Conservation (phyloP, 1,140 invertebrate genomes). For the Mercenaria mercenaria region DNA sequence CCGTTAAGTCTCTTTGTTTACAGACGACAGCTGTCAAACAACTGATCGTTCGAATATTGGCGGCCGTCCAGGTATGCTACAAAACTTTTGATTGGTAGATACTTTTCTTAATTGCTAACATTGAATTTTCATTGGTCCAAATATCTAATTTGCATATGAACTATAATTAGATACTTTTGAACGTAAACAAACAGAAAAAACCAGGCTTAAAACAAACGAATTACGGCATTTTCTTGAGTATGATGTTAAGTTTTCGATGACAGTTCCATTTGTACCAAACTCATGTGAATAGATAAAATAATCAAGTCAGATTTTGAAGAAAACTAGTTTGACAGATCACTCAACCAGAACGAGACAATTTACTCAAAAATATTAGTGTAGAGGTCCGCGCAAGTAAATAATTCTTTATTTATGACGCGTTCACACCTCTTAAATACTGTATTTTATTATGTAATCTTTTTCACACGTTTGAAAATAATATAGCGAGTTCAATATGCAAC, state of each 20-base stretch:
- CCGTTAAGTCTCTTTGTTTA: constrained; percentile 55
- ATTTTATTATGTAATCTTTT: too few relatives aligned
- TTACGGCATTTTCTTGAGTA: too few relatives aligned
- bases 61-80: constrained; percentile 55
- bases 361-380: constrained; percentile 24
- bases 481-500: too few relatives aligned
- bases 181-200: constrained; percentile 48
- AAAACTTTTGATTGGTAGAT: constrained; percentile 61
- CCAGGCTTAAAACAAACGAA: not conserved
- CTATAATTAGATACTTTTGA: constrained; percentile 62
- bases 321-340: constrained; percentile 64
- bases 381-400: not conserved
- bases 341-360: constrained; percentile 47
- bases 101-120: not conserved
- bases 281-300: too few relatives aligned
- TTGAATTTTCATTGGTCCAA: constrained; percentile 42
- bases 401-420: not conserved
- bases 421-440: not conserved
- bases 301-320: not conserved
- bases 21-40: constrained; percentile 73
- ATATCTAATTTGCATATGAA: constrained; percentile 55
- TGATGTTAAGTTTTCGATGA: too few relatives aligned
- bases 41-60: constrained; percentile 71
- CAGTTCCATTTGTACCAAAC: too few relatives aligned
- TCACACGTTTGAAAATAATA: too few relatives aligned